phyloP scores from a whole-genome alignment of 23 tunicate species.

The Pegea sp. region DNA sequence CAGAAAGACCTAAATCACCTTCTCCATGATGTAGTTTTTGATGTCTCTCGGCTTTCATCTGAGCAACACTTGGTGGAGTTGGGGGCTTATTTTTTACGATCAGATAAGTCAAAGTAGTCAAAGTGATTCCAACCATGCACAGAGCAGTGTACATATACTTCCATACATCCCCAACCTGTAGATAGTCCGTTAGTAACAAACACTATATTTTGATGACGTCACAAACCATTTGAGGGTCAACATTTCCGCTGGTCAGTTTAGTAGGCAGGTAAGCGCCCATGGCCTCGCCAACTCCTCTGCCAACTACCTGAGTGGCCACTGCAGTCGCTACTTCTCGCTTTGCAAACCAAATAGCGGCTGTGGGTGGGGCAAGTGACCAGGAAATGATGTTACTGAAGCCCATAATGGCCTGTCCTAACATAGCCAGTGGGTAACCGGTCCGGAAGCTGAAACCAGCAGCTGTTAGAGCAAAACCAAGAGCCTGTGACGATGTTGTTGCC shows the following conservation, averaged over 20 bases:
- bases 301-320: constrained; percentile 45
- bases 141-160: constrained; percentile 20
- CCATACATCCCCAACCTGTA: constrained; percentile 9
- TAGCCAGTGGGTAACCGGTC: constrained; percentile 15
- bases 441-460: constrained; percentile 16
- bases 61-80: constrained; percentile 43
- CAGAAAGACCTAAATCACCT: not conserved
- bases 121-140: constrained; percentile 5
- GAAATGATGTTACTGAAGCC: constrained; percentile 34
- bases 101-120: constrained; percentile 2
- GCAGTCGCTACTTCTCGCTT: constrained; percentile 41
- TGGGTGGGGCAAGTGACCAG: constrained; percentile 37
- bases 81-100: constrained; percentile 37
- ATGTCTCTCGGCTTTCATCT: constrained; percentile 11
- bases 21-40: constrained; percentile 1
- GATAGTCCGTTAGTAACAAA: no score
- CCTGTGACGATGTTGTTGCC: not conserved
- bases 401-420: constrained; percentile 37
- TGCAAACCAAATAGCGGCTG: constrained; percentile 58
- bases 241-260: not conserved
- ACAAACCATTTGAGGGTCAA: not conserved
- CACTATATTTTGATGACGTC: not conserved
- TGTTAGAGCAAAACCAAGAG: constrained; percentile 29
- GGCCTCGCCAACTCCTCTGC: constrained; percentile 46
- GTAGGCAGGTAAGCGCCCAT: constrained; percentile 23